Evolutionary conservation across 1,140 invertebrate genomes (phyloP), one percentile per base, ranked within the genome.

Genomic region (Aradophagus sp.): DNA sequence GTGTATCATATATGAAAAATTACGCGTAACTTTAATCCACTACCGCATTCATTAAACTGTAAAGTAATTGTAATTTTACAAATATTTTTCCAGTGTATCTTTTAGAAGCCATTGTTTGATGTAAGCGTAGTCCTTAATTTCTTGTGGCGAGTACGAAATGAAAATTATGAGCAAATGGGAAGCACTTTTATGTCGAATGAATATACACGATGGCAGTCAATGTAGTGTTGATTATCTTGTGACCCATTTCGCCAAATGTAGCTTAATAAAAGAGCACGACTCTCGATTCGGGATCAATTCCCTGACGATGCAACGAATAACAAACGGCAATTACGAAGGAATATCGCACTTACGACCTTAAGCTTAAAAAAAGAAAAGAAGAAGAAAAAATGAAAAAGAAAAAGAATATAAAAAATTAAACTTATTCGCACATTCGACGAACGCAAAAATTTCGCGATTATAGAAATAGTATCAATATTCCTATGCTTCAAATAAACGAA

Each of bases 31-130:
- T 15, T 13, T 0, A 42, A 42, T 42, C 5, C 17, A 26, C 11
- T 23, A 26, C 11, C 11, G 6, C 19, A 26, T 41, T 7, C 10
- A 26, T 6, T 23, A 20, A 23, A 20, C n/a, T 20, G 2, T 5
- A 17, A 15, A 38, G 16, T 27, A 26, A 56, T 34, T 53, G 52
- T 36, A 58, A 44, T 13, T 34, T 45, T 45, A 35, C 31, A 45
- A 17, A 16, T 11, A 27, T 58, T 42, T 55, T 55, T 41, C 42
- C 50, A 55, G 36, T 42, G 44, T 61, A 47, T 16, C 17, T 19
- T 61, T 20, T 42, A n/a, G 20, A 34, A 14, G 4, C 8, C 26
- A 31, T 32, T 38, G 23, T 42, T 48, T 48, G n/a, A 13, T 17
- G 8, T 45, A 15, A 56, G 19, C 35, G 14, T 32, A 48, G 2